phyloP scores from a whole-genome alignment of 2,797 vertebrate genomes.

The Schizopygopsis malacanthus region DNA sequence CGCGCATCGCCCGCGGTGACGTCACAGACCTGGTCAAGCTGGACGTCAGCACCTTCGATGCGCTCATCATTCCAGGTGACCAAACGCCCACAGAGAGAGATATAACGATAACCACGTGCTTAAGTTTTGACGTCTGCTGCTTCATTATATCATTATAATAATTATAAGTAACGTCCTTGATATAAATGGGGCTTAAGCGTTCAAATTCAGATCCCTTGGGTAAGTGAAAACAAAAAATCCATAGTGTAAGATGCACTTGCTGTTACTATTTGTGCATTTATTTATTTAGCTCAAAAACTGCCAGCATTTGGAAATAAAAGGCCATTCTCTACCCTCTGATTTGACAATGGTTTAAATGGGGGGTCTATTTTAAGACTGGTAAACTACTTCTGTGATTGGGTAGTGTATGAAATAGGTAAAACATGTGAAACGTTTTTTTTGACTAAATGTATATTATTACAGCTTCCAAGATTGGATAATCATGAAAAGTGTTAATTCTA shows the following conservation, averaged over 20 bases:
- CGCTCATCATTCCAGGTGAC: constrained; percentile 86
- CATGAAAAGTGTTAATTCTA: background rate
- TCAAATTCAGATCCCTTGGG: background rate
- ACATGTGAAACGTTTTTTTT: too few species aligned
- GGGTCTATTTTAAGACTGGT: too few species aligned
- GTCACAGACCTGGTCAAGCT: constrained; percentile 80
- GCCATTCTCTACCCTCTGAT: background rate
- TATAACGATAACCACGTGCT: background rate
- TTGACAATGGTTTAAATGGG: background rate
- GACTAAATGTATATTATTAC: too few species aligned
- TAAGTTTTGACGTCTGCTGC: background rate
- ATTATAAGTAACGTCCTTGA: background rate
- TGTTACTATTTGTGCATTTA: background rate
- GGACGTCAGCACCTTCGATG: constrained; percentile 77
- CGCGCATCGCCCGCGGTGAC: constrained; percentile 87
- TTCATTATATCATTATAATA: background rate
- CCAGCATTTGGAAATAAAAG: background rate
- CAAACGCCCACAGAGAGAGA: background rate
- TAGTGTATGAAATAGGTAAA: too few species aligned
- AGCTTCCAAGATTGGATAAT: too few species aligned
- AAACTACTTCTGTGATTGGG: too few species aligned
- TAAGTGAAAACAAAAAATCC: background rate
- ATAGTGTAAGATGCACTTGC: background rate
- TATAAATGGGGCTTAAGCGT: too few species aligned
- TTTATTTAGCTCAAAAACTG: background rate